A percentile compares a stretch with the other conserved stretches of the same genome.
phyloP scores from a whole-genome alignment of 2,113 vertebrate genomes.

The Eptesicus fuscus region DNA sequence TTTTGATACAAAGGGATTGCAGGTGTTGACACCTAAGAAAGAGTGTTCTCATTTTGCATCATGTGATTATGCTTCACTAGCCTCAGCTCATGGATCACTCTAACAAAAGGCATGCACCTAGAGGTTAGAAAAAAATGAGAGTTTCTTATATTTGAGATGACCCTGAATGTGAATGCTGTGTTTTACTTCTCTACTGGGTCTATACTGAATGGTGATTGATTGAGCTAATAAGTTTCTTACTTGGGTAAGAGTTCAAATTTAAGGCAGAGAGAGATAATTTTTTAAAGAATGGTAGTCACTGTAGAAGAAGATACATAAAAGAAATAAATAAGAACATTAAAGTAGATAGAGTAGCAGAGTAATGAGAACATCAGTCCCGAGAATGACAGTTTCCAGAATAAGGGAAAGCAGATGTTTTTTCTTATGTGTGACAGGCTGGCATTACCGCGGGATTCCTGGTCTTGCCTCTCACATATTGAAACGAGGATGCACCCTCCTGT shows the following conservation, averaged over 20 bases:
- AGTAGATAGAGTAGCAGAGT: neutral
- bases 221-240: conserved; percentile 25
- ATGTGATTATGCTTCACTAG: neutral
- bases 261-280: neutral
- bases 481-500: neutral
- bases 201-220: conserved; percentile 25
- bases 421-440: neutral
- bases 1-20: neutral
- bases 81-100: conserved; percentile 15
- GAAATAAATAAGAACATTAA: neutral
- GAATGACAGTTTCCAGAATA: neutral
- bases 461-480: neutral
- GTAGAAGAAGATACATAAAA: neutral
- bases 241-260: neutral
- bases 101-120: neutral
- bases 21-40: conserved; percentile 15
- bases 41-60: conserved; percentile 25
- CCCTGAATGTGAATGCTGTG: neutral
- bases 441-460: neutral
- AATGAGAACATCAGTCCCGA: neutral
- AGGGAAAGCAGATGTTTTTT: neutral
- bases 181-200: neutral
- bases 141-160: conserved; percentile 11
- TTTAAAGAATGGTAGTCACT: neutral
- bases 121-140: neutral